Evolutionary conservation across 2,113 vertebrate species (phyloP), one percentile per base, ranked within the genome.

Genomic region (Polyodon spathula): DNA sequence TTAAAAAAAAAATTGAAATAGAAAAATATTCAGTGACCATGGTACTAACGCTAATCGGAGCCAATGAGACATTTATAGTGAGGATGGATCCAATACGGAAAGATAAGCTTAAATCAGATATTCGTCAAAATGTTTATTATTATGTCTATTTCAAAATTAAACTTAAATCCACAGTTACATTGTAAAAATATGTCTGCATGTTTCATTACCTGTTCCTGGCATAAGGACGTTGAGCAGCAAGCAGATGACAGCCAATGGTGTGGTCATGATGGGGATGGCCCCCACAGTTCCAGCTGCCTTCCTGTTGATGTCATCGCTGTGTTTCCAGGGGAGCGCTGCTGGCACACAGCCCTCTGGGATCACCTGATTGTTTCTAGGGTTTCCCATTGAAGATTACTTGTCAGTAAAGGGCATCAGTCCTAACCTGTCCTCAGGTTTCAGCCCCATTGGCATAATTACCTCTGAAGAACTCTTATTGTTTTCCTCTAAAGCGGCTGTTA

Each of bases 231-330:
- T 65, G 44, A 65, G 58, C 0, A 65, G 4, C 40, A 65, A 46
- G 40, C 63, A 65, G 17, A 37, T 8, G 51, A 65, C 8, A 42
- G 63, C 63, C 57, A 65, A 11, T 5, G 38, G 39, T 4, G 16
- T 54, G 63, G 43, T 65, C 56, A 65, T 59, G 57, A 16, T 44
- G 14, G 63, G 63, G 17, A 65, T 60, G 12, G 63, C 63, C 6
- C 40, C 58, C 4, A 52, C 38, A n/a, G 60, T 65, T 10, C 57
- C 57, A 15, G 44, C 56, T 3, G 53, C 6, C 37, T 57, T 57
- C 42, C 54, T 57, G 5, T 57, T 40, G 27, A 44, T 27, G 8
- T 15, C 42, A 11, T 15, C 41, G 12, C 17, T 17, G 53, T 8
- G 9, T 8, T 10, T 14, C 6, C 53, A 11, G 4, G 9, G 16